These are phyloP conservation scores for Endotricha flammealis DNA, from an alignment of 2,888 invertebrate genomes.

Conservation along the genomic window DNA sequence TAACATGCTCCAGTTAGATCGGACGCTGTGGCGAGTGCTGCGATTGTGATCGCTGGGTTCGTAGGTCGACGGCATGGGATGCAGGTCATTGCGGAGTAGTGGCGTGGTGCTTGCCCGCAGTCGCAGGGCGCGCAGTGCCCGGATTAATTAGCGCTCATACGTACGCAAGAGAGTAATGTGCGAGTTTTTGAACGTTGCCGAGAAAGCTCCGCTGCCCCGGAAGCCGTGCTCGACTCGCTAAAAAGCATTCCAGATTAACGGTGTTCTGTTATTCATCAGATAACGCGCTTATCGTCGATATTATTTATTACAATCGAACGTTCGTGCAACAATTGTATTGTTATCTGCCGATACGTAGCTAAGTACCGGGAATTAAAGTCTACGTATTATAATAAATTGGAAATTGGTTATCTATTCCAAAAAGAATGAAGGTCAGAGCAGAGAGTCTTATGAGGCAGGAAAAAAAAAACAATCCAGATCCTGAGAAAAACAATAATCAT, in stretches of 20 bases:
- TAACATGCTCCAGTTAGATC: slow-evolving; percentile 48
- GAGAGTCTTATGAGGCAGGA: no score
- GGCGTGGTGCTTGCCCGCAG: slow-evolving; percentile 17
- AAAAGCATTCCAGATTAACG: slow-evolving; percentile 36
- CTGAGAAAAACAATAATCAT: no score
- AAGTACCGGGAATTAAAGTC: slow-evolving; percentile 2
- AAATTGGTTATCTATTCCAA: no score
- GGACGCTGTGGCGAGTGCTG: slow-evolving; percentile 38
- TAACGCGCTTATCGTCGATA: slow-evolving; percentile 59
- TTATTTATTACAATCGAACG: slow-evolving; percentile 41
- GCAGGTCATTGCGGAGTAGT: slow-evolving; percentile 21
- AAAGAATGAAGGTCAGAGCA: no score
- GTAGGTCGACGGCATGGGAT: slow-evolving; percentile 63
- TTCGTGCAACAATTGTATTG: slow-evolving; percentile 51
- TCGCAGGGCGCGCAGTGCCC: slow-evolving; percentile 27
- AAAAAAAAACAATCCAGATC: no score
- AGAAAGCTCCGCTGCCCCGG: slow-evolving; percentile 51
- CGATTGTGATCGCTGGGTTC: slow-evolving; percentile 53
- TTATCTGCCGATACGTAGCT: slow-evolving; percentile 41
- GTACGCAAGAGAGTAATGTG: slow-evolving; percentile 33
- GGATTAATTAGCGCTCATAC: slow-evolving; percentile 44
- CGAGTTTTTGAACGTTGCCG: slow-evolving; percentile 47
- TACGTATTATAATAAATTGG: no score
- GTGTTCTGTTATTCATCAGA: slow-evolving; percentile 53
- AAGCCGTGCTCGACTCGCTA: slow-evolving; percentile 34